phyloP scores from a whole-genome alignment of 2,888 invertebrate genomes.

The Eupelmus urozonus region DNA sequence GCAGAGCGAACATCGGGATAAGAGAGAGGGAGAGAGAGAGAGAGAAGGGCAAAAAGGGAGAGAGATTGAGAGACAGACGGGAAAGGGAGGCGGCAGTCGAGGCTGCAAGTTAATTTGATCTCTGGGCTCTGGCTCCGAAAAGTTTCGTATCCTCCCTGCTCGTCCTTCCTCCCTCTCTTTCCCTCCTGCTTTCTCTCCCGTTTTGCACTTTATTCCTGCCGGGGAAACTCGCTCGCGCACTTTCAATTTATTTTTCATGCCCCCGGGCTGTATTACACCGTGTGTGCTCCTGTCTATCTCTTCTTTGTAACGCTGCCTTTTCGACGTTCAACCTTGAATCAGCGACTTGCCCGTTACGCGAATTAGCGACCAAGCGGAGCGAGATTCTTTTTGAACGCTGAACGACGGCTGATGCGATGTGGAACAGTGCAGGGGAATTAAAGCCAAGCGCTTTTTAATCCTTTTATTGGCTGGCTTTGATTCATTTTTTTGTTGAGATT shows the following conservation, averaged over 20 bases:
- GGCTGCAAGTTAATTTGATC: constrained; percentile 68
- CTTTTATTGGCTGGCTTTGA: too few species aligned
- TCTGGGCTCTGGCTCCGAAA: constrained; percentile 62
- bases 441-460: too few species aligned
- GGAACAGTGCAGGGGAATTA: background rate
- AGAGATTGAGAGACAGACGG: constrained; percentile 33
- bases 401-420: too few species aligned
- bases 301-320: background rate
- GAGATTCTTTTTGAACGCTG: constrained; percentile 27
- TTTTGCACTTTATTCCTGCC: constrained; percentile 47
- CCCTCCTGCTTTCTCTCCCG: constrained; percentile 55
- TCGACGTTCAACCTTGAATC: constrained; percentile 9
- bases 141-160: constrained; percentile 61
- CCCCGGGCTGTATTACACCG: constrained; percentile 54
- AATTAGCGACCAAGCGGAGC: constrained; percentile 33
- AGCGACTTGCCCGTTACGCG: constrained; percentile 13
- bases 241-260: constrained; percentile 69
- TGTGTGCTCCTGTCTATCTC: too few species aligned
- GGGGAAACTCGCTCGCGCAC: constrained; percentile 52
- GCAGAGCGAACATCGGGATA: constrained; percentile 16
- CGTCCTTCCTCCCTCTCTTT: constrained; percentile 39
- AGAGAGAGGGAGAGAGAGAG: constrained; percentile 30
- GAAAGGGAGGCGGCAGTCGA: constrained; percentile 5
- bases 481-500: too few species aligned
- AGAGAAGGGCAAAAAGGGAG: constrained; percentile 27